Percentiles rank a stretch among this genome's conserved stretches.
Evolutionary conservation across 2,797 vertebrate species (phyloP).

Genomic region (Sebastes kiyomatsui): DNA sequence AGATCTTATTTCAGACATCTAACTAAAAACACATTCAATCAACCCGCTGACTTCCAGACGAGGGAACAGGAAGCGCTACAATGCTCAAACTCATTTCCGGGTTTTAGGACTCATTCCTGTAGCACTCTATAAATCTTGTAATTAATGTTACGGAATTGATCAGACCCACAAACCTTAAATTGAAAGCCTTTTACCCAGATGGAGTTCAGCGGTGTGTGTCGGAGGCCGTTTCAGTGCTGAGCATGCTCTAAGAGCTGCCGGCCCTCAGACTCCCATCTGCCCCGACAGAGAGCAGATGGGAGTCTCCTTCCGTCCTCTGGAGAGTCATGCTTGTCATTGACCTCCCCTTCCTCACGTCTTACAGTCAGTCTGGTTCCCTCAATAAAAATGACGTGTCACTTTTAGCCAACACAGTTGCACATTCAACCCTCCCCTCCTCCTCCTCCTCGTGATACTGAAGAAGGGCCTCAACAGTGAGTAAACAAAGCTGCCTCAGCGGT

Average conservation of each 20-base stretch:
- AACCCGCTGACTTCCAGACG: too few species aligned
- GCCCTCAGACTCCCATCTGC: constrained; percentile 41
- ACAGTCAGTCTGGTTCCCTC: constrained; percentile 18
- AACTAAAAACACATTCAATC: too few species aligned
- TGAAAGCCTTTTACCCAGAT: constrained; percentile 17
- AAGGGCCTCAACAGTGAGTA: constrained; percentile 48
- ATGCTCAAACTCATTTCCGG: too few species aligned
- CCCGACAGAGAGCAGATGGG: constrained; percentile 56
- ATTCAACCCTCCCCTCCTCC: neutral
- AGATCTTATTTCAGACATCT: too few species aligned
- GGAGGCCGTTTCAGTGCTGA: constrained; percentile 14
- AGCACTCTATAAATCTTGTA: neutral
- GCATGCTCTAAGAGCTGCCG: neutral
- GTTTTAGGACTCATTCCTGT: neutral
- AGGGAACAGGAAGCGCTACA: too few species aligned
- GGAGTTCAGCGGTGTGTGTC: constrained; percentile 16
- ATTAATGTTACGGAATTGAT: constrained; percentile 10
- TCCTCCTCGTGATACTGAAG: constrained; percentile 27
- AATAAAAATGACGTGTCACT: constrained; percentile 46
- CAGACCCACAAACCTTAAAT: neutral
- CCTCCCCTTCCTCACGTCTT: constrained; percentile 18
- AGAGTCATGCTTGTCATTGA: constrained; percentile 11
- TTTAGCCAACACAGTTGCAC: neutral
- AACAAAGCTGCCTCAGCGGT: constrained; percentile 65
- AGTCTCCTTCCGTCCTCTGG: constrained; percentile 41